Base-by-base conservation (phyloP, 2,797 vertebrate species). In the Brachyalestes nurse region DNA sequence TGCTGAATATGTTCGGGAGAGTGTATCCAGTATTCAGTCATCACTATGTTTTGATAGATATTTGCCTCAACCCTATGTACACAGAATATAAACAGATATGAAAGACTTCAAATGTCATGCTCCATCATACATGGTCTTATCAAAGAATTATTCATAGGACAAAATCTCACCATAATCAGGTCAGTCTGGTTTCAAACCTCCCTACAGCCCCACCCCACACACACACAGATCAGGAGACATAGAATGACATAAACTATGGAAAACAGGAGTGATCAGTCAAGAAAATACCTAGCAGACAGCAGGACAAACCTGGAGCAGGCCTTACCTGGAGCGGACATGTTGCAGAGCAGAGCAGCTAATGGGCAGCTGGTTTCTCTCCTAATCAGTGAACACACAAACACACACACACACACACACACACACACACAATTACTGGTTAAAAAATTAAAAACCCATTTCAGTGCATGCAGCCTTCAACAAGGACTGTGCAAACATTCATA, bases 321-420 rank as follows among this genome's bases (percentile, higher is more conserved):
- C 88, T 91, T 87, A 95, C 94, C 91, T 71, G 92, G 91, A 77
- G 82, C 90, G 2, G 94, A 94, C 93, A 94, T 94, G 76, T 51
- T 65, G 73, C 57, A 66, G 66, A 14, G 73, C 57, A 64, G 66
- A 14, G 40, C n/a, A 55, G 42, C 6, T 9, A 5, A 25, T 25
- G 61, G 9, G 23, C 80, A 45, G 17, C 64, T 7, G 45, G 34
- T 13, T 28, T 72, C 66, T 55, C 34, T 64, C 55, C 45, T 38
- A 49, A 23, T 60, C 17, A 58, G 8, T 16, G 58, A 60, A 3
- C n/a, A 2, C 6, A 21, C 38, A 72, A 17, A 57, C 73, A 67
- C 2, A 61, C 1, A 72, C 14, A 78, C 25, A 55, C 25, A 21
- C 38, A 72, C n/a, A 57, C 73, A 67, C 2, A 61, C 1, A 72